phyloP scores from a whole-genome alignment of 2,888 invertebrate species.

The Drosophila ochracea region DNA sequence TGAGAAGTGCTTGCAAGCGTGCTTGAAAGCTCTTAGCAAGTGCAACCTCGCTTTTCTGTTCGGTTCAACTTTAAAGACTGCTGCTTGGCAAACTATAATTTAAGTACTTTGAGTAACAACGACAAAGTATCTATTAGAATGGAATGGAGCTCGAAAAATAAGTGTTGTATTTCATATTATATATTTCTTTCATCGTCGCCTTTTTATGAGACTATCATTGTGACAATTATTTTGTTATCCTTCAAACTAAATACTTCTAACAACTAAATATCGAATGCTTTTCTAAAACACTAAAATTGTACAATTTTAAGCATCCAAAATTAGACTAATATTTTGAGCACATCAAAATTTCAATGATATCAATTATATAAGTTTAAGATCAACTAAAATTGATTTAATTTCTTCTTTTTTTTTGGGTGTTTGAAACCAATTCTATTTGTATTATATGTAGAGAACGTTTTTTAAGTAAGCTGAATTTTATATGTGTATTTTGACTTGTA shows the following conservation, averaged over 20 bases:
- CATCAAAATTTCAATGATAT: not conserved
- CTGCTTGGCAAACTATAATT: constrained; percentile 1
- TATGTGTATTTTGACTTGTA: not conserved
- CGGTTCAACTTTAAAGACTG: not conserved
- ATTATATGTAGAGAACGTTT: not conserved
- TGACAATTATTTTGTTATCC: not conserved
- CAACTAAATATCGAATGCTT: not conserved
- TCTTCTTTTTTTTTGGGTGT: not conserved
- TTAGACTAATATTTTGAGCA: not conserved
- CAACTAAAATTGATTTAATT: not conserved
- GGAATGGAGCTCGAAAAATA: constrained; percentile 4
- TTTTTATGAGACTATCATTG: not conserved
- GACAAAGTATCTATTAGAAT: not conserved
- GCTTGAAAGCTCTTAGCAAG: constrained; percentile 45
- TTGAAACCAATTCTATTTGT: not conserved
- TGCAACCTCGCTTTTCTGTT: constrained; percentile 6
- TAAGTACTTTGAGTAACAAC: not conserved
- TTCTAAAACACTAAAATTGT: not conserved
- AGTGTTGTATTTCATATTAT: not conserved
- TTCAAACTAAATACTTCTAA: not conserved
- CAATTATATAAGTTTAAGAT: not conserved
- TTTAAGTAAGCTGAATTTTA: not conserved
- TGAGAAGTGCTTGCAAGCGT: constrained; percentile 14
- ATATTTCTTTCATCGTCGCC: not conserved
- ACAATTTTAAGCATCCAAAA: not conserved